These are phyloP conservation scores for Spermophilus dauricus DNA, from an alignment of 2,113 vertebrate species.

Conservation along the genomic window DNA sequence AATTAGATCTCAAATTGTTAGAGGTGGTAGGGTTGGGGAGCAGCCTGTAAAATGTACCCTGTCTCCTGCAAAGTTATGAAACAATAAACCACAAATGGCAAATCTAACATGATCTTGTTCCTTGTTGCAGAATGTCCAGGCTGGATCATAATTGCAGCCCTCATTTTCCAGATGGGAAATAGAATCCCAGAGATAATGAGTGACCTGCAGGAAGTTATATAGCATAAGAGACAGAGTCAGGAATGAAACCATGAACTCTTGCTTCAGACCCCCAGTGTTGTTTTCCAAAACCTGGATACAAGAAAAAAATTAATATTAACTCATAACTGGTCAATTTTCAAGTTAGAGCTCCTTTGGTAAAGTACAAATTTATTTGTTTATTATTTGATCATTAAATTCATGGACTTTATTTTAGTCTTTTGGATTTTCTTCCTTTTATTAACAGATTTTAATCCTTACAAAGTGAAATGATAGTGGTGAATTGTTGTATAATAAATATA, in stretches of 20 bases:
- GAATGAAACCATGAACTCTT: background rate
- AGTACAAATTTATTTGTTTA: background rate
- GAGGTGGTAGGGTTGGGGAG: background rate
- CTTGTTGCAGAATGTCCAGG: background rate
- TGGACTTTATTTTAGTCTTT: background rate
- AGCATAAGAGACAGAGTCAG: background rate
- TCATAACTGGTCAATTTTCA: background rate
- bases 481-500: background rate
- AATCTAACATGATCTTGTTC: background rate
- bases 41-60: background rate
- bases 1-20: background rate
- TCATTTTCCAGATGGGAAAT: background rate
- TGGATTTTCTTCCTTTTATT: conserved; percentile 49
- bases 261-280: background rate
- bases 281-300: background rate
- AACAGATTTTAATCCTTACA: background rate
- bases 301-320: background rate
- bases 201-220: background rate
- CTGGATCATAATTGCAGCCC: background rate
- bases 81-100: background rate
- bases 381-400: background rate
- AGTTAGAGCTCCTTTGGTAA: background rate
- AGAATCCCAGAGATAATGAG: background rate
- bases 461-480: background rate
- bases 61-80: background rate